Percentiles rank a stretch among this genome's conserved stretches.
Evolutionary conservation across 2,113 vertebrate species (phyloP).

Genomic region (Balaenoptera acutorostrata): DNA sequence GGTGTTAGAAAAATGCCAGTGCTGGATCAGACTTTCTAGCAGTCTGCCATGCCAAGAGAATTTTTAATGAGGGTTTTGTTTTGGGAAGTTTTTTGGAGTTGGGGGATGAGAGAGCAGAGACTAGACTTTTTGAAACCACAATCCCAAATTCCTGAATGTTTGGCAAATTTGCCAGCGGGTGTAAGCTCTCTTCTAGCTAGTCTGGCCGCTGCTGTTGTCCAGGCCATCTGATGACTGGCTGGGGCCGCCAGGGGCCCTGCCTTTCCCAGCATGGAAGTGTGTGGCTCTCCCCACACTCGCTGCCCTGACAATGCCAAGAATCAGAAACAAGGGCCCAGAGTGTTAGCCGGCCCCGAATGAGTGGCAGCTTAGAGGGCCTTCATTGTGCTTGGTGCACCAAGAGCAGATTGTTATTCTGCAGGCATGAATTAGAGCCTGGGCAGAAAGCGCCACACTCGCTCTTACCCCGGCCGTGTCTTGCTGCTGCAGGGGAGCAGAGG

Average conservation of each 20-base stretch:
- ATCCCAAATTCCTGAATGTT: not conserved
- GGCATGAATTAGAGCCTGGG: conserved; percentile 10
- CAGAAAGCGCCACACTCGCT: not conserved
- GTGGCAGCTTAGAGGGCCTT: conserved; percentile 35
- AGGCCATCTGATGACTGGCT: not conserved
- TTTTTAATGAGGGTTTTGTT: not conserved
- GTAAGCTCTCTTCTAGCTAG: not conserved
- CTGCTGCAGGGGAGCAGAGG: not conserved
- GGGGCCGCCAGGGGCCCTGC: not conserved
- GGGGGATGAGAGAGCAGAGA: not conserved
- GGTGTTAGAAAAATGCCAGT: not conserved
- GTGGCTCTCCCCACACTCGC: not conserved
- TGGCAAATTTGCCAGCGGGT: not conserved
- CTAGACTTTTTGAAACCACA: not conserved
- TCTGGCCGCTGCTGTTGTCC: not conserved
- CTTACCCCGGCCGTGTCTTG: not conserved
- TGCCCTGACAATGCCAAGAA: conserved; percentile 14
- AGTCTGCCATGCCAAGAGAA: not conserved
- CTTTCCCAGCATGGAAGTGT: not conserved
- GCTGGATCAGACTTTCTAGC: not conserved
- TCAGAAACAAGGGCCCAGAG: conserved; percentile 31
- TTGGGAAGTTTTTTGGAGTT: not conserved
- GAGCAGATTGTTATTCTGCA: conserved; percentile 45
- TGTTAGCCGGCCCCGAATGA: conserved; percentile 3
- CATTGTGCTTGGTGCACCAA: not conserved